phyloP scores from a whole-genome alignment of 2,797 vertebrate genomes.

The Enteromius thamalakanensis region DNA sequence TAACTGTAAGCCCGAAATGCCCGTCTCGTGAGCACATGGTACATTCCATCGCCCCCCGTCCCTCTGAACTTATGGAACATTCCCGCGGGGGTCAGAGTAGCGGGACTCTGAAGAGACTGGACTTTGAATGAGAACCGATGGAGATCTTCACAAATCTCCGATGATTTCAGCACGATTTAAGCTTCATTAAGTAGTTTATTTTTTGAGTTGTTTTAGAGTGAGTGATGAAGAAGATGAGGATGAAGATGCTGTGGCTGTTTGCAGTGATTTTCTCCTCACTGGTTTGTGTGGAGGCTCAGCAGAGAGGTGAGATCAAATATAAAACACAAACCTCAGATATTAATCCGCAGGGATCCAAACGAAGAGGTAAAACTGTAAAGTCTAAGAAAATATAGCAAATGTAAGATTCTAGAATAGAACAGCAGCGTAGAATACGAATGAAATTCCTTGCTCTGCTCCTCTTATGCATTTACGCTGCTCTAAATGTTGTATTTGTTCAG shows the following conservation, averaged over 20 bases:
- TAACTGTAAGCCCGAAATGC: neutral
- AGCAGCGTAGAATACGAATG: neutral
- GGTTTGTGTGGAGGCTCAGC: constrained; percentile 70
- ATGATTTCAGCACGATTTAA: neutral
- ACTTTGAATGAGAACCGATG: constrained; percentile 5
- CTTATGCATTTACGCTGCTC: neutral
- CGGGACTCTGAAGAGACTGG: constrained; percentile 51
- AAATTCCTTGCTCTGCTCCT: neutral
- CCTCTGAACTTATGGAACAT: neutral
- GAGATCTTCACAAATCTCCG: neutral
- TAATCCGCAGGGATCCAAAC: too few relatives aligned
- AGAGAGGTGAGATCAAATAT: constrained; percentile 76
- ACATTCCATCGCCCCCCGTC: constrained; percentile 42
- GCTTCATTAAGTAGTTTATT: too few relatives aligned
- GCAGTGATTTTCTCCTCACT: constrained; percentile 8
- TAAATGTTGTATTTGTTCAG: neutral
- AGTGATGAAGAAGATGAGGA: neutral
- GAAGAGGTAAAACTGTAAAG: neutral
- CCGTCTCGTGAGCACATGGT: constrained; percentile 50
- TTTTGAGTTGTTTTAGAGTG: neutral
- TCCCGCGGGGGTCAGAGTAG: neutral
- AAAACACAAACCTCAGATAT: neutral
- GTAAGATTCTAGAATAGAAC: neutral
- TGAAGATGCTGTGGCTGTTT: neutral
- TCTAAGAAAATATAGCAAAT: neutral